These are phyloP conservation scores for Molanna angustata DNA, from an alignment of 2,888 invertebrate genomes.

Conservation along the genomic window DNA sequence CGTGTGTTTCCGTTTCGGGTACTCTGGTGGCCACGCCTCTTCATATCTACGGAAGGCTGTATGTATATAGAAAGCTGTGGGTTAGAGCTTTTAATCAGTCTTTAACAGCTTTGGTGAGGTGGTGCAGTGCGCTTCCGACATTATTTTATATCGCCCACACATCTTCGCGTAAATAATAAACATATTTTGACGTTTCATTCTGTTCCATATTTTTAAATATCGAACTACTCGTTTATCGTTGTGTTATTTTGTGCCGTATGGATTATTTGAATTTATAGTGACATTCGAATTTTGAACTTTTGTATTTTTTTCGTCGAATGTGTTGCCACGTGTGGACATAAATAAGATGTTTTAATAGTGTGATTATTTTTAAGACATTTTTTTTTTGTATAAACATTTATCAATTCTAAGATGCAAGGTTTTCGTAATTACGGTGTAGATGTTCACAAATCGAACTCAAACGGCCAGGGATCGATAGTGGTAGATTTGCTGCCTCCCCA, in stretches of 20 bases:
- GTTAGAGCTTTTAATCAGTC: constrained; percentile 11
- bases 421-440: constrained; percentile 46
- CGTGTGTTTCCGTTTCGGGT: no score
- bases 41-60: background rate
- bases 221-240: no score
- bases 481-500: constrained; percentile 60
- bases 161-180: no score
- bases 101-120: constrained; percentile 1
- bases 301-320: background rate
- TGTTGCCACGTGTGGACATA: no score
- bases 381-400: background rate
- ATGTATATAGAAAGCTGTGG: constrained; percentile 6
- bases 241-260: no score
- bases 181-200: no score
- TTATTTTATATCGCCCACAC: no score
- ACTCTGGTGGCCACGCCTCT: background rate
- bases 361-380: no score
- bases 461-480: constrained; percentile 50
- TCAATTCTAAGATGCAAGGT: constrained; percentile 42
- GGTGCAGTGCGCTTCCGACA: no score
- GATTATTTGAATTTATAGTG: no score
- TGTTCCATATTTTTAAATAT: no score
- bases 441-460: constrained; percentile 34
- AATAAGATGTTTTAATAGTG: no score
- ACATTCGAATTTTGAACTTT: background rate